These are phyloP conservation scores for Aphelenchoides bicaudatus DNA, from an alignment of 2,888 invertebrate genomes.

Conservation along the genomic window DNA sequence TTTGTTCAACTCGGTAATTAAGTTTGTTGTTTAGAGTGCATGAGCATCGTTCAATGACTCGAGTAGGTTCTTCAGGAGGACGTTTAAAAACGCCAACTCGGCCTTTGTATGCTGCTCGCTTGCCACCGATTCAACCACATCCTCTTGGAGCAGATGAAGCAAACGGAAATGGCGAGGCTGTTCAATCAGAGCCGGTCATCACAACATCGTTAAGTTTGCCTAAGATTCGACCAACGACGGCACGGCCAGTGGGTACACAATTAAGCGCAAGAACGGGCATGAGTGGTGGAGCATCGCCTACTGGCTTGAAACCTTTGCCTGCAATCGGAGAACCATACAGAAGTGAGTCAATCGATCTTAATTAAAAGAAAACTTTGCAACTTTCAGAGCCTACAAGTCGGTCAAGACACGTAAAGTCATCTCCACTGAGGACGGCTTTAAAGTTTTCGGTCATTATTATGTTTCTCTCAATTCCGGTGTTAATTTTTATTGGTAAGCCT, in stretches of 20 bases:
- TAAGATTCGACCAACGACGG: constrained; percentile 13
- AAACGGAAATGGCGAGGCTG: neutral
- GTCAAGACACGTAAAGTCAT: neutral
- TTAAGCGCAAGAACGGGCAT: constrained; percentile 9
- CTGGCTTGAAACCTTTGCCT: constrained; percentile 16
- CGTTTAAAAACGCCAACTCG: constrained; percentile 13
- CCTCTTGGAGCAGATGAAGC: constrained; percentile 10
- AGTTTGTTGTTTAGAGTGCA: too few relatives aligned
- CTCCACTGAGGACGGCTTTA: constrained; percentile 11
- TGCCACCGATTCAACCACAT: constrained; percentile 16
- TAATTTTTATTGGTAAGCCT: too few relatives aligned
- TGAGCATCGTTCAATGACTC: neutral
- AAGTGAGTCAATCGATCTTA: neutral
- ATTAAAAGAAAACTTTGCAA: neutral
- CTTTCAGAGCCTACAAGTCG: constrained; percentile 6
- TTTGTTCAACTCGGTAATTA: too few relatives aligned
- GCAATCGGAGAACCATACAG: constrained; percentile 14
- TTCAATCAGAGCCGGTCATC: constrained; percentile 10
- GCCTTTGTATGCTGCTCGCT: constrained; percentile 10
- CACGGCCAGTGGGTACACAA: constrained; percentile 7
- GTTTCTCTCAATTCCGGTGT: constrained; percentile 20
- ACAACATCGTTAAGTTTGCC: constrained; percentile 1
- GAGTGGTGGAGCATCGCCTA: neutral
- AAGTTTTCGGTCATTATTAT: constrained; percentile 7
- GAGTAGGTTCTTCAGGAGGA: neutral